Evolutionary conservation across 2,797 vertebrate genomes (phyloP).

Genomic region (Acestrorhynchus altus): DNA sequence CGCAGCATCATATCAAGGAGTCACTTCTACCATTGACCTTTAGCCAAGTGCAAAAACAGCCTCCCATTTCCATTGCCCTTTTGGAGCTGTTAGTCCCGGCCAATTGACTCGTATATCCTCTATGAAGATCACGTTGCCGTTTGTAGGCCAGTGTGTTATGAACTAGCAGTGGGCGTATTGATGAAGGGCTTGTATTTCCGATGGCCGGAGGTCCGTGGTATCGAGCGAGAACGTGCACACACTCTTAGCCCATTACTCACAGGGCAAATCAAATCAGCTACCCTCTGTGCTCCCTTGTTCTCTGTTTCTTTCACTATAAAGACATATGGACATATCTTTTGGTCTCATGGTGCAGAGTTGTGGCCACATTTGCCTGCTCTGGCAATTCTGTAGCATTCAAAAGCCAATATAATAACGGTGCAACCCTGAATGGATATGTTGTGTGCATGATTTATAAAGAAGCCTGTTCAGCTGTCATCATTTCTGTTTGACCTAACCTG

Average conservation of each 20-base stretch:
- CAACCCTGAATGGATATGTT: neutral
- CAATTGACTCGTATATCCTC: conserved; percentile 66
- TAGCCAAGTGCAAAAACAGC: conserved; percentile 32
- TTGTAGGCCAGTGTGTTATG: conserved; percentile 59
- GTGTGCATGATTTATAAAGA: neutral
- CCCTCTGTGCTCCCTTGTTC: conserved; percentile 16
- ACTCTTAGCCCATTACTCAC: conserved; percentile 50
- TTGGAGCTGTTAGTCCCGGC: conserved; percentile 44
- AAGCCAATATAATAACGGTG: conserved; percentile 18
- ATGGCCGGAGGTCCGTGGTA: conserved; percentile 50
- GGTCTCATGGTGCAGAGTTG: conserved; percentile 44
- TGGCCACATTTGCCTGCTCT: conserved; percentile 21
- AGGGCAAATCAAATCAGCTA: conserved; percentile 48
- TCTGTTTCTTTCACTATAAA: conserved; percentile 29
- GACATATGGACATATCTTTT: conserved; percentile 28
- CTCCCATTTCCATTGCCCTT: conserved; percentile 42
- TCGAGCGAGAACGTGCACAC: conserved; percentile 42
- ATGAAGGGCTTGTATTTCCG: conserved; percentile 67
- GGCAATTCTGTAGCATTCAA: conserved; percentile 28
- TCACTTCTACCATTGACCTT: conserved; percentile 45
- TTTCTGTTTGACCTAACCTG: neutral
- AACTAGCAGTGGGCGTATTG: conserved; percentile 66
- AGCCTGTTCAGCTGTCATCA: neutral
- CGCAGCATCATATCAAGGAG: neutral
- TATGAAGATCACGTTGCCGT: conserved; percentile 71